Base-by-base conservation (phyloP, 2,888 invertebrate genomes). In the Leucoma salicis region DNA sequence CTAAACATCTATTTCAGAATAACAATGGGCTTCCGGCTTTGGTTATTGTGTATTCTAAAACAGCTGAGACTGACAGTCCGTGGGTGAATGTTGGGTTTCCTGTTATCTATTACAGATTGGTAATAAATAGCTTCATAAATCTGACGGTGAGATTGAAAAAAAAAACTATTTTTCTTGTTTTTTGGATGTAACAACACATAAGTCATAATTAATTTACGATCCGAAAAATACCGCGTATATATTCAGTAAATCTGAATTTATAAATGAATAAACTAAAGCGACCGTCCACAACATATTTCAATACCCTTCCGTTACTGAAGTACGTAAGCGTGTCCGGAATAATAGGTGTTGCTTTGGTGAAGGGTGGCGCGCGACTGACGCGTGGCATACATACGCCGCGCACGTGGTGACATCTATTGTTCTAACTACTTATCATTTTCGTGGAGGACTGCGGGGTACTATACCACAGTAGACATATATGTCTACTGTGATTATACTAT, bases 401-500 rank as follows among this genome's bases (percentile, higher is more conserved):
- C 77, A 51, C 61, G 60, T 57, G 84, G 66, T 76, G 72, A 59
- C 76, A 67, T 72, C 82, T 83, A 74, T 82, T 84, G 77, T 78
- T 51, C 53, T 48, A 34, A 21, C 33, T 63, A 56, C 70, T 74
- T 70, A 72, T 82, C 82, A 77, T 68, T 69, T 73, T 66, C 18
- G 49, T 58, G 54, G 42, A 29, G 29, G n/a, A n/a, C n/a, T n/a
- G n/a, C n/a, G n/a, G n/a, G 29, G 29, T 12, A 29, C 14, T 29
- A n/a, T n/a, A n/a, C n/a, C n/a, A n/a, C n/a, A n/a, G n/a, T n/a
- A n/a, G n/a, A n/a, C n/a, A n/a, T n/a, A n/a, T n/a, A n/a, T n/a
- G n/a, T n/a, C n/a, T n/a, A n/a, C n/a, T n/a, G n/a, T n/a, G n/a
- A n/a, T n/a, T n/a, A n/a, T n/a, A n/a, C n/a, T 21, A 21, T 21